Evolutionary conservation across 2,888 invertebrate species (phyloP).

Genomic region (Orchesella flavescens): DNA sequence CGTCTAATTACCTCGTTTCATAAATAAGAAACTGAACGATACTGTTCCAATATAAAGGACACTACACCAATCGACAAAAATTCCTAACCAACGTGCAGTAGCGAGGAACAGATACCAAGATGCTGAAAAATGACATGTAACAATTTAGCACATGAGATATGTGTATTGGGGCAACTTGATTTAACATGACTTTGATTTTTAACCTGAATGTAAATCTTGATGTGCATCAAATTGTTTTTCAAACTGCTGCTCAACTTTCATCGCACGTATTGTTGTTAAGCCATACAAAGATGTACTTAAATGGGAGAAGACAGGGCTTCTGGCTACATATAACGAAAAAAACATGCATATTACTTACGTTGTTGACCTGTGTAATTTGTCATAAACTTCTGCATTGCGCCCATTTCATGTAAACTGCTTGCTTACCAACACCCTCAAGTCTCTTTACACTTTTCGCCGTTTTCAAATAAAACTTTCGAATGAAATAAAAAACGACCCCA

Average conservation of each 20-base stretch:
- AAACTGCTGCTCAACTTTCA: conserved; percentile 86
- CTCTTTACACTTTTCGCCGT: conserved; percentile 76
- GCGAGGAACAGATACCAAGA: conserved; percentile 93
- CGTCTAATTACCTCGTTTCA: conserved; percentile 75
- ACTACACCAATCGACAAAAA: conserved; percentile 92
- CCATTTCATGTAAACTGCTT: too few species aligned
- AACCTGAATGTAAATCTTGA: conserved; percentile 77
- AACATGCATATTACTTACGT: neutral
- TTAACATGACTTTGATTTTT: conserved; percentile 60
- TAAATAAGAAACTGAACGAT: conserved; percentile 85
- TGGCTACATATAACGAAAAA: conserved; percentile 73
- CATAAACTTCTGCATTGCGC: neutral
- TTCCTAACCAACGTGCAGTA: conserved; percentile 92
- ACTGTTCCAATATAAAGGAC: conserved; percentile 89
- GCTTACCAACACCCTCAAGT: conserved; percentile 46
- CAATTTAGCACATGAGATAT: conserved; percentile 17
- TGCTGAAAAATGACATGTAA: conserved; percentile 22
- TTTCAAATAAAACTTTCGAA: conserved; percentile 75
- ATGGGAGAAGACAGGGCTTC: conserved; percentile 72
- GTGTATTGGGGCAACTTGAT: too few species aligned
- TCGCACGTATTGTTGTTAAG: conserved; percentile 79
- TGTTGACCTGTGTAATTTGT: neutral
- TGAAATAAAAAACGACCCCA: conserved; percentile 74
- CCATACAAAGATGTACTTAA: conserved; percentile 71
- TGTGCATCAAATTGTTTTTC: conserved; percentile 84